phyloP scores from a whole-genome alignment of 1,140 invertebrate species.

The Heliconius melpomene region DNA sequence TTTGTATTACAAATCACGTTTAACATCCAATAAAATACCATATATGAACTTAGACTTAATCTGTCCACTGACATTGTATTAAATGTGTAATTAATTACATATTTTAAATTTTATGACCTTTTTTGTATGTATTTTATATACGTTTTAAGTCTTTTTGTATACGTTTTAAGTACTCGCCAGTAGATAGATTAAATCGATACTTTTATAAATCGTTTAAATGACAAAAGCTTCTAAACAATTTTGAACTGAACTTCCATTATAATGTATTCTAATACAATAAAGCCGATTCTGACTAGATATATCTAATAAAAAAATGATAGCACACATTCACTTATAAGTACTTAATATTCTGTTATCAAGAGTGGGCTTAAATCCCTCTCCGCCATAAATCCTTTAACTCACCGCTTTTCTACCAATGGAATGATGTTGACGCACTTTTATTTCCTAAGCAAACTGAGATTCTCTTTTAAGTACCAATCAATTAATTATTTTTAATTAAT shows the following conservation, averaged over 20 bases:
- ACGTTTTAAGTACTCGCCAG: neutral
- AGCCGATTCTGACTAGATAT: constrained; percentile 48
- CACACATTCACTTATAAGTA: constrained; percentile 73
- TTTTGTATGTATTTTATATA: neutral
- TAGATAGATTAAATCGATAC: neutral
- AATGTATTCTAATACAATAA: constrained; percentile 37
- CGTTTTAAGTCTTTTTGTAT: no score
- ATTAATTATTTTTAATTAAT: neutral
- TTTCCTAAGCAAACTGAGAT: constrained; percentile 71
- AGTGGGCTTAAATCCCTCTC: constrained; percentile 79
- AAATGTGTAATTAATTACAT: neutral
- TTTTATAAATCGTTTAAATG: constrained; percentile 28
- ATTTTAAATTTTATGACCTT: neutral
- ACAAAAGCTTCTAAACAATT: constrained; percentile 45
- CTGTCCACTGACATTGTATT: constrained; percentile 20
- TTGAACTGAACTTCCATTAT: constrained; percentile 40
- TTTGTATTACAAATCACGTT: constrained; percentile 26
- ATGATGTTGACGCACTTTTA: constrained; percentile 66
- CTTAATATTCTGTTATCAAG: constrained; percentile 56
- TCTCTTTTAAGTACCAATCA: neutral
- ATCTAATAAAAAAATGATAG: constrained; percentile 74
- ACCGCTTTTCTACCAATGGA: constrained; percentile 77
- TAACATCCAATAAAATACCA: constrained; percentile 29
- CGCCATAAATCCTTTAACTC: constrained; percentile 78
- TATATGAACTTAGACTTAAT: constrained; percentile 23